Evolutionary conservation across 2,113 vertebrate genomes (phyloP).

Genomic region (Pedetes capensis): DNA sequence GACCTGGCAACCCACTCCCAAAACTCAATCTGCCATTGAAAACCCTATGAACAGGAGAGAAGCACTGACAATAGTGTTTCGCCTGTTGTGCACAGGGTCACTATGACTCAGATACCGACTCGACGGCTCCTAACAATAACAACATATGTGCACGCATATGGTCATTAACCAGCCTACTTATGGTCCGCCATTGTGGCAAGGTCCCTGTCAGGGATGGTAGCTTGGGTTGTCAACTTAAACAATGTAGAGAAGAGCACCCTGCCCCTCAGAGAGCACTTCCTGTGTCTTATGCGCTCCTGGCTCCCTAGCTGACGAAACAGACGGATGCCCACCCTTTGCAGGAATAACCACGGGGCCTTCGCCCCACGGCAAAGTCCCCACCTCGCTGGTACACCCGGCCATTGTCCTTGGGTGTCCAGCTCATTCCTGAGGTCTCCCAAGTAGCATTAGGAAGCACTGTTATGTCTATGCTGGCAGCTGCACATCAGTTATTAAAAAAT

Average conservation of each 20-base stretch:
- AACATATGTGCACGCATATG: accelerated
- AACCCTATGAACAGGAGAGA: too few relatives aligned
- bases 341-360: accelerated
- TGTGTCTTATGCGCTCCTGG: background rate
- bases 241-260: background rate
- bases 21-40: too few relatives aligned
- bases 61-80: too few relatives aligned
- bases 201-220: background rate
- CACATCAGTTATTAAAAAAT: conserved; percentile 33
- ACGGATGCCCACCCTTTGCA: background rate
- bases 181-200: background rate
- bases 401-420: background rate
- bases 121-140: too few relatives aligned
- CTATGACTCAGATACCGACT: too few relatives aligned
- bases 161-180: background rate
- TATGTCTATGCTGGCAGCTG: conserved; percentile 16
- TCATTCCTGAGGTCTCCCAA: background rate
- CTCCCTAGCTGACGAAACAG: background rate
- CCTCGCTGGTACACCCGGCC: accelerated
- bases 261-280: background rate
- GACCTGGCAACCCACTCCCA: too few relatives aligned
- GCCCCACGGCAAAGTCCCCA: accelerated
- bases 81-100: too few relatives aligned
- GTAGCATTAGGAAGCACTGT: background rate
- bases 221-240: background rate